Base-by-base conservation (phyloP, 2,888 invertebrate genomes). In the Ectropis crepuscularia region DNA sequence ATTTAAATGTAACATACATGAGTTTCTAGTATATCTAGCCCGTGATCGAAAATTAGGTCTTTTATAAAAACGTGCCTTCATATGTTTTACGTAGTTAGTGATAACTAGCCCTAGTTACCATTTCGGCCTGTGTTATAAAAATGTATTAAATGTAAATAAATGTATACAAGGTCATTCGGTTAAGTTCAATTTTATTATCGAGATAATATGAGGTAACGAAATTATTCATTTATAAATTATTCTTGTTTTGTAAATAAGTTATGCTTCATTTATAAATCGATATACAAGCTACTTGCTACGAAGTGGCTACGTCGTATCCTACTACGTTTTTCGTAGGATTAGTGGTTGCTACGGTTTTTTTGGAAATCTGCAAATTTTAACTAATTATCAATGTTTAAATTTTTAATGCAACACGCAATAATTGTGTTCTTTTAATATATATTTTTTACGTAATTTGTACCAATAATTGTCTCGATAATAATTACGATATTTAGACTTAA, bases 41-140 rank as follows among this genome's bases (percentile, higher is more conserved):
- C 48, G 57, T 53, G 36, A 59, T 50, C 50, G 38, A 63, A 58
- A 58, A 62, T 59, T 88, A 88, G 87, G 81, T 85, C 79, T 81
- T 86, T 82, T 87, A 82, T 81, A 88, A 88, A 89, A 83, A 90
- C 89, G 92, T 92, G 92, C 92, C 92, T 92, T 92, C 87, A 78
- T 89, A 81, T 82, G 85, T 86, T 89, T 84, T 87, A 61, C 57
- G 83, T 90, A 89, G 87, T 76, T 83, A 84, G 80, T 76, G 62
- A 77, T 80, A 65, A 63, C 75, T 85, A 81, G 79, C 66, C 64
- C 76, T 87, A 88, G 87, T 83, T 77, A 80, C 80, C 78, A 75
- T 83, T 58, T 86, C 74, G 86, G 81, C 82, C 80, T 87, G 85
- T 85, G 75, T 81, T 80, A 80, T 82, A 82, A 58, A 82, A 79